Conservation (phyloP, 1,140 invertebrate genomes). For the Ips typographus region DNA sequence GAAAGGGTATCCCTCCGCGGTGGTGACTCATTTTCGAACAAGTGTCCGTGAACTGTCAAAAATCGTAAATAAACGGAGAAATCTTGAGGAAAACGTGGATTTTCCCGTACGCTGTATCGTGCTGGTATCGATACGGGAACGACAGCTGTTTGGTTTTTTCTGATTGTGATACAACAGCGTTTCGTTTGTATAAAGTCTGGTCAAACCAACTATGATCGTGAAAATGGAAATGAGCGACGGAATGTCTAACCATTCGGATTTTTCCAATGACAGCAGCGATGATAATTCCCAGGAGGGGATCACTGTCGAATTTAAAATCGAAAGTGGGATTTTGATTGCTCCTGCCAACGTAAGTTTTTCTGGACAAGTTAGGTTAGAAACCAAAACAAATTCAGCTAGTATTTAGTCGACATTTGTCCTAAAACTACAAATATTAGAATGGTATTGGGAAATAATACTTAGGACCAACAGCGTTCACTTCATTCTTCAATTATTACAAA, state of each 20-base stretch:
- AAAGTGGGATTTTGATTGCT: constrained; percentile 43
- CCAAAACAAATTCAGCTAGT: too few species aligned
- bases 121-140: constrained; percentile 2
- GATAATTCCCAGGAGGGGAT: constrained; percentile 49
- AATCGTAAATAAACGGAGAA: constrained; percentile 19
- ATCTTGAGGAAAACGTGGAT: constrained; percentile 14
- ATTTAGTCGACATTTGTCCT: too few species aligned
- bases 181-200: too few species aligned
- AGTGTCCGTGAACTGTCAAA: constrained; percentile 33
- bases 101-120: constrained; percentile 13
- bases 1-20: constrained; percentile 48
- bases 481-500: too few species aligned
- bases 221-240: constrained; percentile 50
- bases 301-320: constrained; percentile 44
- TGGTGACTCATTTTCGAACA: constrained; percentile 45
- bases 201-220: constrained; percentile 39
- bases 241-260: constrained; percentile 51
- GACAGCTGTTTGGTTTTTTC: constrained; percentile 23
- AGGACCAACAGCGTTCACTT: too few species aligned
- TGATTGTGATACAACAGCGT: constrained; percentile 1
- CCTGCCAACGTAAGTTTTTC: constrained; percentile 39
- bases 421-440: too few species aligned
- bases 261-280: constrained; percentile 51
- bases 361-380: too few species aligned
- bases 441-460: too few species aligned